Base-by-base conservation (phyloP, 1,140 invertebrate genomes). In the Nasonia vitripennis region DNA sequence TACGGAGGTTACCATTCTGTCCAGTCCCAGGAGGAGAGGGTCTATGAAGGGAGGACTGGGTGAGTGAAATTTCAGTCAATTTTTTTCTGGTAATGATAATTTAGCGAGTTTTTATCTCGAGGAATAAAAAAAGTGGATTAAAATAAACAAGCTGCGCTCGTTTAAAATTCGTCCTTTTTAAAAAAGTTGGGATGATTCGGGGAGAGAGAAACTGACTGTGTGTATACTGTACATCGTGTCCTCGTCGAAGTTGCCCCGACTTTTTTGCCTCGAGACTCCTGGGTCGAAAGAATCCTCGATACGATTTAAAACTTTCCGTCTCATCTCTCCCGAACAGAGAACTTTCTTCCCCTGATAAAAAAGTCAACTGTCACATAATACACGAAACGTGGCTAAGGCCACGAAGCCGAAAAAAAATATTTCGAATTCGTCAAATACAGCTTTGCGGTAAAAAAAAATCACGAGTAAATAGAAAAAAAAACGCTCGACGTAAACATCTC, bases 21-120 rank as follows among this genome's bases (percentile, higher is more conserved):
- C 95, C 14, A 95, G 95, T 84, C 92, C 95, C 0, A 93, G 94
- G 88, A 92, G 95, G 27, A 93, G 95, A 83, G 95, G 95, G 2
- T 93, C 92, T 2, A 92, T 93, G 91, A 96, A 96, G 88, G 96
- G 96, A 0, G 96, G 96, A 0, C 87, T 96, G 51, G 92, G 92
- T 93, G 86, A 91, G 89, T 34, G 4, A 37, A n/a, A 17, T 62
- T n/a, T 9, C 4, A 6, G 1, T 62, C 7, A 20, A 45, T 45
- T 45, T 45, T 45, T 45, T 45, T 9, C 41, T 7, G 10, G 41
- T 45, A 45, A 45, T 45, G 7, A 45, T 45, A 10, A 45, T 45
- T 10, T 1, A 11, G 17, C 20, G 55, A 62, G 51, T 55, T 55
- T 55, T 55, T 55, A 55, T 55, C 14, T 55, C 0, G 4, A 70